These are phyloP conservation scores for Hypocryptadius cinnamomeus DNA, from an alignment of 2,113 vertebrate species.

Conservation along the genomic window DNA sequence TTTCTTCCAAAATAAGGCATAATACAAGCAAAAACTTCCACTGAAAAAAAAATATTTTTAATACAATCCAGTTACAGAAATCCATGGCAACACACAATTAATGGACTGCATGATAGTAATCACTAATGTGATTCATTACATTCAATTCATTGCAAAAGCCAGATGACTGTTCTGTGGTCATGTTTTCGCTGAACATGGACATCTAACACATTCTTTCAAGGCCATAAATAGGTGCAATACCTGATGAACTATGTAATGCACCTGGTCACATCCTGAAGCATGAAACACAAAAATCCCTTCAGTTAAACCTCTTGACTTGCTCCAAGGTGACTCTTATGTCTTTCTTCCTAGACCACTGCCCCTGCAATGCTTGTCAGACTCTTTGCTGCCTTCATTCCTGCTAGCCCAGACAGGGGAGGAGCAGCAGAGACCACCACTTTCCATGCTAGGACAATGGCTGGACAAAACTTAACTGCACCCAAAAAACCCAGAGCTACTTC, in stretches of 20 bases:
- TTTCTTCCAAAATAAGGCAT: constrained; percentile 22
- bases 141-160: not conserved
- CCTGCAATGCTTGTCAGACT: not conserved
- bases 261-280: not conserved
- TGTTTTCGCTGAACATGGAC: not conserved
- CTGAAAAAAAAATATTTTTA: constrained; percentile 1
- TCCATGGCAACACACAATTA: not conserved
- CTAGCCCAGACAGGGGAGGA: not conserved
- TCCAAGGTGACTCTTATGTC: not conserved
- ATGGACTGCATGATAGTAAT: not conserved
- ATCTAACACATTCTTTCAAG: not conserved
- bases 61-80: not conserved
- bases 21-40: not conserved
- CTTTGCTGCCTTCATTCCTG: not conserved
- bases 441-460: not conserved
- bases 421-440: not conserved
- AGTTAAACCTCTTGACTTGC: not conserved
- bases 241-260: not conserved
- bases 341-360: not conserved
- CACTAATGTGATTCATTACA: not conserved
- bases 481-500: not conserved
- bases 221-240: not conserved
- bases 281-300: not conserved
- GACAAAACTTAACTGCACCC: not conserved
- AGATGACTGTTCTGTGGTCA: not conserved